Evolutionary conservation across 2,797 vertebrate species (phyloP).

Genomic region (Vultur gryphus): DNA sequence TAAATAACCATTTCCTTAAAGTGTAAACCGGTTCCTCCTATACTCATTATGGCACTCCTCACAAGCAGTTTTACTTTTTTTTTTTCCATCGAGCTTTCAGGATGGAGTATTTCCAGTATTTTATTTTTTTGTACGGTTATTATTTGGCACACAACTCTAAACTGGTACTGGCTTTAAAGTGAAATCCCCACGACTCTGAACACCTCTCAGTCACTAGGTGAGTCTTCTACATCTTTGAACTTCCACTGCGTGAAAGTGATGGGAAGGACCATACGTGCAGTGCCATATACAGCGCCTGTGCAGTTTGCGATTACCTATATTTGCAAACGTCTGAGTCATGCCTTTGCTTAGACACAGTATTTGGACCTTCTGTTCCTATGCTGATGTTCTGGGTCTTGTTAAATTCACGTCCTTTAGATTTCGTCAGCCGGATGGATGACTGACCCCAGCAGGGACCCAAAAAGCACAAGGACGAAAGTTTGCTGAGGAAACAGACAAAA

Average conservation of each 20-base stretch:
- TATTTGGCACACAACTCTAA: not conserved
- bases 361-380: not conserved
- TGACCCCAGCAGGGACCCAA: not conserved
- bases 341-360: not conserved
- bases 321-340: not conserved
- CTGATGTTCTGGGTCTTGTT: not conserved
- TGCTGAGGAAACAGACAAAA: not conserved
- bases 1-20: conserved; percentile 7
- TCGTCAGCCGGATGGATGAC: not conserved
- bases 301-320: not conserved
- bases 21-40: not conserved
- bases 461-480: not conserved
- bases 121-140: not conserved
- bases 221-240: not conserved
- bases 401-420: not conserved
- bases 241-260: rapidly evolving
- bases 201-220: not conserved
- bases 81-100: not conserved
- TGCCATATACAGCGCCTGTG: rapidly evolving
- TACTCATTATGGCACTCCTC: not conserved
- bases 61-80: not conserved
- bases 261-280: not conserved
- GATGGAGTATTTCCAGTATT: not conserved
- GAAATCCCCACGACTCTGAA: not conserved
- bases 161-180: not conserved